Evolutionary conservation across 2,797 vertebrate species (phyloP).

Genomic region (Limnodromus scolopaceus): DNA sequence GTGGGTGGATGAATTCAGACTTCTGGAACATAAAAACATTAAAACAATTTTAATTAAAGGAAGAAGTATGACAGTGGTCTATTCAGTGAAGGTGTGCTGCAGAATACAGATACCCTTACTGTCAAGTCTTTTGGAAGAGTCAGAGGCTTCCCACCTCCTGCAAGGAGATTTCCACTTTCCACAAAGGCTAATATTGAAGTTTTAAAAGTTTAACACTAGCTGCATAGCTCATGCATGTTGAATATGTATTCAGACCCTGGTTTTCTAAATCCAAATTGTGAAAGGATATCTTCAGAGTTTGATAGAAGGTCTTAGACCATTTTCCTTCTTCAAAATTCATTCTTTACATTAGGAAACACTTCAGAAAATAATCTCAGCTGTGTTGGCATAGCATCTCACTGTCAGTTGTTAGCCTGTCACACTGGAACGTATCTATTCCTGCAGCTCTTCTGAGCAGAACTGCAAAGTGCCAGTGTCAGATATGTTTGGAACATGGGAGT

Average conservation of each 20-base stretch:
- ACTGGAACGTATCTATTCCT: not conserved
- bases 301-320: not conserved
- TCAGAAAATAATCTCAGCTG: not conserved
- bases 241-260: not conserved
- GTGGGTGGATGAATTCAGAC: not conserved
- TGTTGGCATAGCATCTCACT: not conserved
- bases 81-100: not conserved
- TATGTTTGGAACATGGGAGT: not conserved
- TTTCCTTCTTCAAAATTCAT: not conserved
- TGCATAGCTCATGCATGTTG: not conserved
- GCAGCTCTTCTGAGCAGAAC: not conserved
- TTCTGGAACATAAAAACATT: not conserved
- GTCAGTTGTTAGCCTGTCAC: not conserved
- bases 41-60: not conserved
- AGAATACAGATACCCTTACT: not conserved
- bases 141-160: not conserved
- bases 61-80: not conserved
- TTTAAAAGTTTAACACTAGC: not conserved
- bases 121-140: not conserved
- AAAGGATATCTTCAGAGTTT: not conserved
- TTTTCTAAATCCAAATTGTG: not conserved
- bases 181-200: not conserved
- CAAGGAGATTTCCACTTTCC: not conserved
- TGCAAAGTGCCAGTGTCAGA: not conserved
- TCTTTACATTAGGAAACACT: not conserved